Conservation (phyloP, 1,140 invertebrate genomes). For the Olivierus martensii region DNA sequence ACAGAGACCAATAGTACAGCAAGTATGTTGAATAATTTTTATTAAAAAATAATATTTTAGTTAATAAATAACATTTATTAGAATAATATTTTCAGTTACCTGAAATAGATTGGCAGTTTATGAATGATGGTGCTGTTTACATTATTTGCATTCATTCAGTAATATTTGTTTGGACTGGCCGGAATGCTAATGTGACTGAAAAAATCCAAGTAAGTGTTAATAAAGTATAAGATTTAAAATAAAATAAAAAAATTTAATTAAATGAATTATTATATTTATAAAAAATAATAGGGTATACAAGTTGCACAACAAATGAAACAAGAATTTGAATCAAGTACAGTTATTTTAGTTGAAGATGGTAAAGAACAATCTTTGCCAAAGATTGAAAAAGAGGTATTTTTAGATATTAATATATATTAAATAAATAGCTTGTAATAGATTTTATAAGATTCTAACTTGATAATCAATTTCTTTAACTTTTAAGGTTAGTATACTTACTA, state of each 20-base stretch:
- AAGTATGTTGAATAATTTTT: conserved; percentile 29
- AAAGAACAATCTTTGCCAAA: conserved; percentile 56
- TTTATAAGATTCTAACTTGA: no score
- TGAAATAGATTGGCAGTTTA: conserved; percentile 51
- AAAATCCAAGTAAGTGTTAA: conserved; percentile 40
- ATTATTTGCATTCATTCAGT: conserved; percentile 51
- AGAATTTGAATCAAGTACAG: conserved; percentile 33
- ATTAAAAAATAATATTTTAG: no score
- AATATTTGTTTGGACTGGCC: conserved; percentile 71
- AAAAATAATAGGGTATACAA: conserved; percentile 18
- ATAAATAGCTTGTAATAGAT: no score
- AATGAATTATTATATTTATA: background rate
- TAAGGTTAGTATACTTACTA: no score
- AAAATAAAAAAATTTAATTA: background rate
- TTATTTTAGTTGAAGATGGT: conserved; percentile 70
- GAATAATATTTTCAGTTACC: conserved; percentile 20
- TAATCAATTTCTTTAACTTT: no score
- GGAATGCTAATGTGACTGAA: conserved; percentile 48
- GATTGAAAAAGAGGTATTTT: conserved; percentile 40
- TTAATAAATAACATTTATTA: background rate
- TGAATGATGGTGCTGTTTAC: conserved; percentile 77
- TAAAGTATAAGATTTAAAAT: background rate
- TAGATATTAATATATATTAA: no score
- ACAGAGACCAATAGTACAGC: conserved; percentile 42
- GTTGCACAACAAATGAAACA: conserved; percentile 29